phyloP scores from a whole-genome alignment of 1,140 invertebrate genomes.

The Drosophila bifasciata region DNA sequence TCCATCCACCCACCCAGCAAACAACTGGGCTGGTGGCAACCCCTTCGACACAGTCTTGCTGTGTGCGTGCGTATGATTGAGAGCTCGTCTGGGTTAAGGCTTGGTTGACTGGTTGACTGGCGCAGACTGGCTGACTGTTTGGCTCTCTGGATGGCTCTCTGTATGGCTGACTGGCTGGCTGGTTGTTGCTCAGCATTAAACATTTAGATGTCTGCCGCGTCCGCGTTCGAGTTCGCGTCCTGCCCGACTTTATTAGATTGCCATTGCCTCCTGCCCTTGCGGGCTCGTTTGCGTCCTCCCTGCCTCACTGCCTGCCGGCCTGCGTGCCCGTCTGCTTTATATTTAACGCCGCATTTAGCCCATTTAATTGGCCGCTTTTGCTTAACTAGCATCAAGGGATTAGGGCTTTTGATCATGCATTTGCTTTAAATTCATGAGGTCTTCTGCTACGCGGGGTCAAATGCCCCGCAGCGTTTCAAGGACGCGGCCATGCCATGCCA shows the following conservation, averaged over 20 bases:
- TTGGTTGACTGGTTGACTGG: constrained; percentile 21
- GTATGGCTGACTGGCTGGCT: constrained; percentile 34
- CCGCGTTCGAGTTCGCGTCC: constrained; percentile 1
- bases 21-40: neutral
- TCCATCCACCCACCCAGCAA: neutral
- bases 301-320: constrained; percentile 5
- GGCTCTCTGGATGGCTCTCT: too few relatives aligned
- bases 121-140: constrained; percentile 19
- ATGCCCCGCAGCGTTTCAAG: constrained; percentile 43
- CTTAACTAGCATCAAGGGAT: constrained; percentile 72
- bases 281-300: neutral
- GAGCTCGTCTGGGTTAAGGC: constrained; percentile 48
- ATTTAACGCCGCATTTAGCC: constrained; percentile 76
- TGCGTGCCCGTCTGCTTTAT: constrained; percentile 32
- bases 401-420: constrained; percentile 76
- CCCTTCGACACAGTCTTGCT: constrained; percentile 25
- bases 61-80: constrained; percentile 69
- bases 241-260: constrained; percentile 65
- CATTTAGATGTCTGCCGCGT: constrained; percentile 61
- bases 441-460: constrained; percentile 9
- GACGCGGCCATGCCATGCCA: constrained; percentile 16
- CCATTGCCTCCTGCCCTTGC: constrained; percentile 26
- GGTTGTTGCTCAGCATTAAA: constrained; percentile 65
- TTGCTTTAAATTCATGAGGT: constrained; percentile 69
- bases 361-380: constrained; percentile 74